Evolutionary conservation across 1,140 invertebrate genomes (phyloP), one percentile per base, ranked within the genome.

Genomic region (Laupala kohalensis): DNA sequence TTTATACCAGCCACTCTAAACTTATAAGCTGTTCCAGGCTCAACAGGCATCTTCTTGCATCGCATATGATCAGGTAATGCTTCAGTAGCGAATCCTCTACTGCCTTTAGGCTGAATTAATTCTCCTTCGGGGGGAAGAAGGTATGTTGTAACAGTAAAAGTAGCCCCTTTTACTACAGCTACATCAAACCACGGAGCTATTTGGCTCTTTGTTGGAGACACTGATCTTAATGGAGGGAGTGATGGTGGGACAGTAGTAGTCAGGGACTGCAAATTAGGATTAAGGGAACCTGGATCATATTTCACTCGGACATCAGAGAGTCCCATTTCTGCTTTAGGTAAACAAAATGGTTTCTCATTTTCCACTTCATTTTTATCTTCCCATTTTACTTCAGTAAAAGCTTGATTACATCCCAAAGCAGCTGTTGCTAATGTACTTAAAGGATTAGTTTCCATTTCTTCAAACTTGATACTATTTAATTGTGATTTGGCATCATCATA

Each of bases 1-100:
- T 99, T 99, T 15, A 99, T 90, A n/a, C 93, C 97, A 37, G 95
- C 92, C n/a, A 99, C 93, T 71, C 97, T 85, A 79, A 99, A 98
- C 79, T 97, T 98, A 81, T 99, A 99, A 2, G 95, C 95, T 1
- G 95, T 98, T 64, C 96, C 97, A 19, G 95, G 93, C 78, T 95
- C 92, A 53, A 98, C 82, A 66, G 88, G 86, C 66, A 93, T 85
- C 73, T 90, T 90, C 63, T 88, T 86, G 76, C 78, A 15, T 23
- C 19, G 68, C 25, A n/a, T 25, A 28, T 68, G 27, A n/a, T 68
- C 67, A 12, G 37, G 37, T 12, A 62, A 19, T 12, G 9, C 19
- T 9, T 62, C 37, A 62, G 19, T 62, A 12, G 37, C 19, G 9
- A 62, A 12, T 30, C 87, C 75, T 67, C 78, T 81, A 25, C 78